Evolutionary conservation across 2,888 invertebrate genomes (phyloP).

Genomic region (Macroteleia sp.): DNA sequence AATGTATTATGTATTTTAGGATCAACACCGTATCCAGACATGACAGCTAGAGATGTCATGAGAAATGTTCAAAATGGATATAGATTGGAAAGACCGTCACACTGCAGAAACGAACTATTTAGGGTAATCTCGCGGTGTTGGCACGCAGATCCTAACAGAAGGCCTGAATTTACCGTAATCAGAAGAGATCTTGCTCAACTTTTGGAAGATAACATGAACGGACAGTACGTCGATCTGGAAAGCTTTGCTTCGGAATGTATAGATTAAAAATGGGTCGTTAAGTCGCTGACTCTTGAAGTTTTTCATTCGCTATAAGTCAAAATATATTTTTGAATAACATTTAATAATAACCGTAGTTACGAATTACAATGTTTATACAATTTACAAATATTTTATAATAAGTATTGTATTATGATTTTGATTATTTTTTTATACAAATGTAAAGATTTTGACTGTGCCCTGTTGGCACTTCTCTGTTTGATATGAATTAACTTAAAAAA

Average conservation of each 20-base stretch:
- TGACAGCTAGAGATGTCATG: constrained; percentile 93
- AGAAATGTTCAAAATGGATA: constrained; percentile 91
- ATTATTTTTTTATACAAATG: constrained; percentile 57
- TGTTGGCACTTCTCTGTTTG: constrained; percentile 44
- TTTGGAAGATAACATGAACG: constrained; percentile 87
- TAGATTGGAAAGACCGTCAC: constrained; percentile 90
- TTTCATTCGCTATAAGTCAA: constrained; percentile 55
- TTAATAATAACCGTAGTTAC: constrained; percentile 55
- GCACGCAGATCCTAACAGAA: constrained; percentile 89
- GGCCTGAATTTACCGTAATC: constrained; percentile 89
- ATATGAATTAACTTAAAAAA: constrained; percentile 34
- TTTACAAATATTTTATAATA: constrained; percentile 48
- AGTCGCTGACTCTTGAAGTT: constrained; percentile 38
- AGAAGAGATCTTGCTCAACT: constrained; percentile 86
- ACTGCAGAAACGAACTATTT: constrained; percentile 90
- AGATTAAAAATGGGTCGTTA: constrained; percentile 77
- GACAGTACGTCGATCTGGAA: constrained; percentile 89
- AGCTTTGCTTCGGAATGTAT: constrained; percentile 88
- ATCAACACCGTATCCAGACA: constrained; percentile 93
- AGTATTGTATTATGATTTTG: constrained; percentile 37
- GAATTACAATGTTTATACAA: constrained; percentile 43
- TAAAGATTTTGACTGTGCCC: constrained; percentile 61
- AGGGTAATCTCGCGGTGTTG: constrained; percentile 87
- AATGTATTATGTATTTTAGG: constrained; percentile 87
- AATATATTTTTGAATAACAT: constrained; percentile 57